phyloP scores from a whole-genome alignment of 2,797 vertebrate species.

The Coilia nasus region DNA sequence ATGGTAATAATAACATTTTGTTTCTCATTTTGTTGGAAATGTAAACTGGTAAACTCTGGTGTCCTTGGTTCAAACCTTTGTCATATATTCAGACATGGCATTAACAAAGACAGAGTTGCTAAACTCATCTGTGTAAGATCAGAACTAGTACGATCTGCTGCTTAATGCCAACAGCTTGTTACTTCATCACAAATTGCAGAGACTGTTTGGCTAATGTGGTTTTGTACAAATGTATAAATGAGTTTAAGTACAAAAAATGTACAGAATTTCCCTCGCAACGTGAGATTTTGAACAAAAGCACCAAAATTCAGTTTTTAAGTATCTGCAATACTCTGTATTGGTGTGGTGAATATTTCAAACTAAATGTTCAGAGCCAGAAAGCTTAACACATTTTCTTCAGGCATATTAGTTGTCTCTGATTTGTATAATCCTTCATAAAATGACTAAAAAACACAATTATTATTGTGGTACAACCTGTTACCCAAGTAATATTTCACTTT shows the following conservation, averaged over 20 bases:
- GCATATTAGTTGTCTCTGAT: too few relatives aligned
- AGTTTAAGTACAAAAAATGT: not conserved
- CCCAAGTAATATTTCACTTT: too few relatives aligned
- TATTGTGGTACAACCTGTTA: too few relatives aligned
- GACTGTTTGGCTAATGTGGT: not conserved
- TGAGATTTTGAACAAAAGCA: not conserved
- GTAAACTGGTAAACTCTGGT: not conserved
- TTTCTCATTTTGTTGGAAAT: not conserved
- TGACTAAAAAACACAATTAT: too few relatives aligned
- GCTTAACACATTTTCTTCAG: too few relatives aligned
- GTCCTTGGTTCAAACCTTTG: not conserved
- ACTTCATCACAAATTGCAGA: not conserved
- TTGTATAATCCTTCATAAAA: too few relatives aligned
- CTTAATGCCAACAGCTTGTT: not conserved
- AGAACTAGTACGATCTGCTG: not conserved
- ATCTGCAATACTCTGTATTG: not conserved
- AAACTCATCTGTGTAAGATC: not conserved
- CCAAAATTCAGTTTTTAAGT: not conserved
- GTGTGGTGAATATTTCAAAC: not conserved
- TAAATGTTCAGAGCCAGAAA: not conserved
- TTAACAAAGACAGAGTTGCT: not conserved
- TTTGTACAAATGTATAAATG: not conserved
- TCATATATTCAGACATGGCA: not conserved
- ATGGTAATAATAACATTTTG: not conserved
- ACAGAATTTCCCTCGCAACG: not conserved